These are phyloP conservation scores for Tetrapedia diversipes DNA, from an alignment of 2,888 invertebrate genomes.

Conservation along the genomic window DNA sequence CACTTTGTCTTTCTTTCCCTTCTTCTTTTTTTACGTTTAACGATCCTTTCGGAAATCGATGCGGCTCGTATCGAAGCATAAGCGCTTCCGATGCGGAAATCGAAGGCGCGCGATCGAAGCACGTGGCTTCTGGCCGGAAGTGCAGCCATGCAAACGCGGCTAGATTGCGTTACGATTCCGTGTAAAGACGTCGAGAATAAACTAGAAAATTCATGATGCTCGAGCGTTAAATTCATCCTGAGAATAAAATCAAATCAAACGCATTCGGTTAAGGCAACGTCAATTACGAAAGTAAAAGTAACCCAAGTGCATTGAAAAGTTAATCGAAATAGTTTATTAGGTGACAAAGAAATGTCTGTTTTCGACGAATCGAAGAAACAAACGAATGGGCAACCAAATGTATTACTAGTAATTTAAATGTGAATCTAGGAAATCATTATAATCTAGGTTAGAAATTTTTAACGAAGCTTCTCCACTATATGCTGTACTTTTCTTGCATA, in stretches of 20 bases:
- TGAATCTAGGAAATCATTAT: too few relatives aligned
- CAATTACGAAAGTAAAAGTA: too few relatives aligned
- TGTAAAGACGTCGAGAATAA: slow-evolving; percentile 27
- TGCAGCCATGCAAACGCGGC: slow-evolving; percentile 28
- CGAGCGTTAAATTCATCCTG: not conserved
- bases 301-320: not conserved
- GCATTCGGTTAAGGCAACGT: too few relatives aligned
- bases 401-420: too few relatives aligned
- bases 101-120: slow-evolving; percentile 18
- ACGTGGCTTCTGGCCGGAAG: slow-evolving; percentile 59
- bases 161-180: slow-evolving; percentile 20
- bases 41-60: slow-evolving; percentile 46
- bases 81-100: slow-evolving; percentile 51
- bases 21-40: not conserved
- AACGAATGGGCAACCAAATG: too few relatives aligned
- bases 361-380: too few relatives aligned
- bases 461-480: too few relatives aligned
- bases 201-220: not conserved
- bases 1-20: not conserved
- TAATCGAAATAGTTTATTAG: too few relatives aligned
- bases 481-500: too few relatives aligned
- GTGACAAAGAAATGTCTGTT: too few relatives aligned
- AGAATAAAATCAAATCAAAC: not conserved
- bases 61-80: not conserved
- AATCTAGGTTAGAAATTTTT: too few relatives aligned